Conservation (phyloP, 2,888 invertebrate genomes). For the Meteorus colon region DNA sequence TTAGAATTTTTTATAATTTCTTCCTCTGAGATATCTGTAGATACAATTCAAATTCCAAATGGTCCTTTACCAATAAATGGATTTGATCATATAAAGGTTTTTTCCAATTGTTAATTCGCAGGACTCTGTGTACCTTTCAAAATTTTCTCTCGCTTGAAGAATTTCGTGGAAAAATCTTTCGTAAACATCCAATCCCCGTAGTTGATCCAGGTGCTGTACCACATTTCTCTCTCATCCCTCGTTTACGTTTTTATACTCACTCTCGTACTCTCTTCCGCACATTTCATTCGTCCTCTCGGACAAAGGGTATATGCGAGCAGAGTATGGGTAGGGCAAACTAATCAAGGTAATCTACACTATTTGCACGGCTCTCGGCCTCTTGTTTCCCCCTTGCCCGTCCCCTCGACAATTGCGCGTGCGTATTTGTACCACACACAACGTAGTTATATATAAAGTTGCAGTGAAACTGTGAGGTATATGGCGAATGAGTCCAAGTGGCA, state of each 20-base stretch:
- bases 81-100: neutral
- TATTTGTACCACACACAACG: conserved; percentile 25
- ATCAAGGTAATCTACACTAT: conserved; percentile 59
- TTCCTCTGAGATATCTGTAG: too few relatives aligned
- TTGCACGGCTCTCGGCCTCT: conserved; percentile 53
- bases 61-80: neutral
- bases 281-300: conserved; percentile 49
- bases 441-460: conserved; percentile 24
- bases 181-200: conserved; percentile 53
- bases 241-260: conserved; percentile 29
- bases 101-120: neutral
- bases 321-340: conserved; percentile 57
- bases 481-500: neutral
- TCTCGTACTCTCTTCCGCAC: conserved; percentile 32
- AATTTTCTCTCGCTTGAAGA: neutral
- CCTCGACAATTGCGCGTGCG: conserved; percentile 41
- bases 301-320: conserved; percentile 50
- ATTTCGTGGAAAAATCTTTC: conserved; percentile 47
- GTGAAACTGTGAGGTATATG: conserved; percentile 20
- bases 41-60: too few relatives aligned
- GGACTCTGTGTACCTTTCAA: conserved; percentile 12
- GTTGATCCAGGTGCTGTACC: conserved; percentile 47
- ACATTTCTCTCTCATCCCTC: conserved; percentile 46
- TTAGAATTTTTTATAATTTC: too few relatives aligned
- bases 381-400: conserved; percentile 37